Conservation (phyloP, 2,797 vertebrate species). For the Periparus ater region DNA sequence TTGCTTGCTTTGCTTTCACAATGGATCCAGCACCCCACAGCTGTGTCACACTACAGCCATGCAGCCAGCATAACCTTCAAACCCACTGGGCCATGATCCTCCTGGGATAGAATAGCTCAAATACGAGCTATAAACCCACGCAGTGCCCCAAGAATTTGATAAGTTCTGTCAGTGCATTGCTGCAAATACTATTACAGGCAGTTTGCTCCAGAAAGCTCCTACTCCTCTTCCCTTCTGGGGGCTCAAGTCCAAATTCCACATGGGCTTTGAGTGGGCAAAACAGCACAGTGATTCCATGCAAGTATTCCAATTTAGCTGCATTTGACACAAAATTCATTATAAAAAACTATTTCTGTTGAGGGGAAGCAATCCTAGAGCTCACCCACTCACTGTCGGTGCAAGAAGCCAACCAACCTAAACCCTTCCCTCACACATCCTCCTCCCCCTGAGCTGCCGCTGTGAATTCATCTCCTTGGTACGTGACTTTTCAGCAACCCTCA, state of each 20-base stretch:
- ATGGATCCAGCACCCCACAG: background rate
- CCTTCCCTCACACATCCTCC: background rate
- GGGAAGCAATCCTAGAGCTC: slow-evolving; percentile 5
- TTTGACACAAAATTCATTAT: slow-evolving; percentile 2
- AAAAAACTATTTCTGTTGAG: slow-evolving; percentile 29
- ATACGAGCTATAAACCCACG: background rate
- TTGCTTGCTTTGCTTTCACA: background rate
- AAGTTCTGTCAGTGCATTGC: background rate
- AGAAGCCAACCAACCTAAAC: background rate
- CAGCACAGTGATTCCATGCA: background rate
- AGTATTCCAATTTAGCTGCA: background rate
- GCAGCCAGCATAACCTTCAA: background rate
- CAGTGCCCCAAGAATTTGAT: background rate
- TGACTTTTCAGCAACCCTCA: background rate
- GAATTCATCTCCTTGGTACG: background rate
- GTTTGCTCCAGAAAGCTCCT: background rate
- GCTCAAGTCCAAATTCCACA: background rate
- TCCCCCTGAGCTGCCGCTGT: background rate
- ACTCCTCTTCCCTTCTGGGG: background rate
- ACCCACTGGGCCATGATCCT: background rate
- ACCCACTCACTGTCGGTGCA: background rate
- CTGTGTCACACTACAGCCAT: rapidly evolving
- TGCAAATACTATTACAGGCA: background rate
- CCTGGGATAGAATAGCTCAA: background rate
- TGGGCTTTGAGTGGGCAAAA: background rate